phyloP scores from a whole-genome alignment of 2,113 vertebrate species.

The Trematocara zebra region DNA sequence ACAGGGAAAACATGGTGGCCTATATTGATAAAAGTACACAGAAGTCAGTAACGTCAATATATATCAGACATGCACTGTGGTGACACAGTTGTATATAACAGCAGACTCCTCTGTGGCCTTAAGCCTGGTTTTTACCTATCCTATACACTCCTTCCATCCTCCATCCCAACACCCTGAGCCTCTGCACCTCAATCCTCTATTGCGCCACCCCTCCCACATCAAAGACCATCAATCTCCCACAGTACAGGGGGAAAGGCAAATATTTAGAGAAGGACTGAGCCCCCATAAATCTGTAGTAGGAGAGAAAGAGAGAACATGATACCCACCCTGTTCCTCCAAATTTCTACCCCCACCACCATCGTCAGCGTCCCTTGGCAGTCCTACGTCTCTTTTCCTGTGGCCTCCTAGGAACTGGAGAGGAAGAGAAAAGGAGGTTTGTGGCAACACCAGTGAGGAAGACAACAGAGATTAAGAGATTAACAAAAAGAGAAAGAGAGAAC shows the following conservation, averaged over 20 bases:
- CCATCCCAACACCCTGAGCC: constrained; percentile 43
- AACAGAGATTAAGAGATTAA: constrained; percentile 6
- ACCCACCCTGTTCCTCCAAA: constrained; percentile 45
- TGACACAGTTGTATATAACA: background rate
- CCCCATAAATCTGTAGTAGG: constrained; percentile 78
- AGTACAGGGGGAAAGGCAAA: constrained; percentile 78
- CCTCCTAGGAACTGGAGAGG: constrained; percentile 60
- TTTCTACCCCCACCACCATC: constrained; percentile 34
- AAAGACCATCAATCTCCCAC: constrained; percentile 78
- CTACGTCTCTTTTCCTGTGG: constrained; percentile 53
- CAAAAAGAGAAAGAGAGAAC: background rate
- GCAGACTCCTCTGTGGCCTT: background rate
- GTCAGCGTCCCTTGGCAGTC: constrained; percentile 55
- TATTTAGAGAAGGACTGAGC: constrained; percentile 79
- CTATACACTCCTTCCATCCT: constrained; percentile 36
- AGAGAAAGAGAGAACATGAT: constrained; percentile 72
- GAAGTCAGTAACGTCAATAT: background rate
- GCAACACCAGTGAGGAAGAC: constrained; percentile 46
- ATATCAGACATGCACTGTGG: background rate
- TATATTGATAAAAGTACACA: background rate
- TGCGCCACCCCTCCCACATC: constrained; percentile 51
- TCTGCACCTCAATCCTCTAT: constrained; percentile 43
- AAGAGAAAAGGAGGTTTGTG: constrained; percentile 58
- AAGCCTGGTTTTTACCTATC: constrained; percentile 37
- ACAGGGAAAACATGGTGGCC: background rate